phyloP scores from a whole-genome alignment of 2,797 vertebrate genomes.

The Apogon talboti region DNA sequence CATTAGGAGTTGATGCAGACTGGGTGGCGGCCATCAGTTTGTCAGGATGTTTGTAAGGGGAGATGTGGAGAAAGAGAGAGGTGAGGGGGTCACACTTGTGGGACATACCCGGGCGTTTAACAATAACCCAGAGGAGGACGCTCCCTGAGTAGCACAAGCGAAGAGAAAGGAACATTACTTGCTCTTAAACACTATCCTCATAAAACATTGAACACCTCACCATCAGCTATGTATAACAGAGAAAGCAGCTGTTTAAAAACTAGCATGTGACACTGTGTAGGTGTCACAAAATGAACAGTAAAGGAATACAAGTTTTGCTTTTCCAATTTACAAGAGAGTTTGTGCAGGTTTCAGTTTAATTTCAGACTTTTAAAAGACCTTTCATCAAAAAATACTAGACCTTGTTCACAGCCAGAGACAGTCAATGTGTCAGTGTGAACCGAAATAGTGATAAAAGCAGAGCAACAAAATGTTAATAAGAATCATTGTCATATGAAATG shows the following conservation, averaged over 20 bases:
- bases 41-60: constrained; percentile 52
- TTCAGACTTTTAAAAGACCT: too few species aligned
- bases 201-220: constrained; percentile 17
- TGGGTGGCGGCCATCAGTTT: constrained; percentile 50
- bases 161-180: constrained; percentile 75
- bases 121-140: constrained; percentile 89
- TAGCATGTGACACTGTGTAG: constrained; percentile 12
- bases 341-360: too few species aligned
- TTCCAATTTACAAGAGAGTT: too few species aligned
- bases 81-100: constrained; percentile 64
- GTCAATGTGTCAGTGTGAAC: too few species aligned
- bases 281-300: constrained; percentile 5
- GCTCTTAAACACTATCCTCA: constrained; percentile 56
- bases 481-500: too few species aligned
- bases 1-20: constrained; percentile 59
- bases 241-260: constrained; percentile 30
- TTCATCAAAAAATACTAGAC: too few species aligned
- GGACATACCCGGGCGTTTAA: constrained; percentile 91
- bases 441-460: too few species aligned
- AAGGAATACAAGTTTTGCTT: background rate
- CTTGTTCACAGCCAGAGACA: too few species aligned
- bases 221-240: constrained; percentile 26
- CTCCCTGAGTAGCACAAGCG: constrained; percentile 86
- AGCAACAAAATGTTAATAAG: too few species aligned
- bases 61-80: constrained; percentile 40